Evolutionary conservation across 2,888 invertebrate genomes (phyloP).

Genomic region (Lithodes maja): DNA sequence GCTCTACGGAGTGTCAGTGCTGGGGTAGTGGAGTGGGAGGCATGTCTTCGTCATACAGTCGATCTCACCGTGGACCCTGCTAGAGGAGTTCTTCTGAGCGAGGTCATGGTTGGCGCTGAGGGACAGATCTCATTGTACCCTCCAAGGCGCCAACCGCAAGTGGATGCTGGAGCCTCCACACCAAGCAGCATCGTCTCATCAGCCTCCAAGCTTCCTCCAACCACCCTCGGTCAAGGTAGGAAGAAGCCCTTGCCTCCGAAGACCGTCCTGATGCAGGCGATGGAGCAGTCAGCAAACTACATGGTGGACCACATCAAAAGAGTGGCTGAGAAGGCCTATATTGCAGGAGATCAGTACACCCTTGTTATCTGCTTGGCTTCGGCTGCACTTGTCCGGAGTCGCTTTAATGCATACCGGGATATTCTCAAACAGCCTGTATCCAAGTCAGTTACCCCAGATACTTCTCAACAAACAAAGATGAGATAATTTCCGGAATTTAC

Average conservation of each 20-base stretch:
- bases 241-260: slow-evolving; percentile 35
- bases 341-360: slow-evolving; percentile 50
- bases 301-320: slow-evolving; percentile 70
- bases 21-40: slow-evolving; percentile 63
- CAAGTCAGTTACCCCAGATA: slow-evolving; percentile 53
- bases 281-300: slow-evolving; percentile 67
- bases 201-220: slow-evolving; percentile 24
- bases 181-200: slow-evolving; percentile 32
- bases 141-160: slow-evolving; percentile 39
- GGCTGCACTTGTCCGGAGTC: slow-evolving; percentile 56
- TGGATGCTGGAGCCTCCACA: slow-evolving; percentile 24
- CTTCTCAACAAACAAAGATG: too few species aligned
- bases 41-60: slow-evolving; percentile 47
- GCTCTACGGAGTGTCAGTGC: slow-evolving; percentile 56
- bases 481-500: too few species aligned
- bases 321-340: slow-evolving; percentile 60
- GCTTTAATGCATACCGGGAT: slow-evolving; percentile 63
- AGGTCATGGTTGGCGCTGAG: slow-evolving; percentile 66
- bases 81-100: slow-evolving; percentile 53
- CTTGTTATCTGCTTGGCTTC: slow-evolving; percentile 62
- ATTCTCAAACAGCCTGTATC: slow-evolving; percentile 56
- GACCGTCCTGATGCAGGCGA: slow-evolving; percentile 40
- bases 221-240: background rate
- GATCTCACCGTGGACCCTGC: slow-evolving; percentile 58
- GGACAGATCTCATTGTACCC: slow-evolving; percentile 63